Evolutionary conservation across 2,888 invertebrate species (phyloP).

Genomic region (Lutraria lutraria): DNA sequence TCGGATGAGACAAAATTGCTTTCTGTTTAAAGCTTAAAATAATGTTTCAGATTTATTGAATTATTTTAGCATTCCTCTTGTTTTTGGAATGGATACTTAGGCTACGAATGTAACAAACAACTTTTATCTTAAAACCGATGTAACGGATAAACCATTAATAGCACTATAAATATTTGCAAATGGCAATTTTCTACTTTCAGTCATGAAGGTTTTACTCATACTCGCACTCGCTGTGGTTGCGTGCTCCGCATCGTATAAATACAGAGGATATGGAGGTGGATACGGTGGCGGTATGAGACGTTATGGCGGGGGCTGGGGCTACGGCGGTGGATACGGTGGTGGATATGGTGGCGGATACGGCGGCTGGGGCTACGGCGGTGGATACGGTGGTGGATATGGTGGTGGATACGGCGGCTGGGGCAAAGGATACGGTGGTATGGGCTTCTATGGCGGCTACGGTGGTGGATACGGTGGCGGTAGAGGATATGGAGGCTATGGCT

Average conservation of each 20-base stretch:
- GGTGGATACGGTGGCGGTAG: conserved; percentile 25
- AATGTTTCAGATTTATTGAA: no score
- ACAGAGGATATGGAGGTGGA: conserved; percentile 8
- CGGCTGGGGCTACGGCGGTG: background rate
- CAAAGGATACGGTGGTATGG: conserved; percentile 8
- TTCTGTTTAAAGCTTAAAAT: no score
- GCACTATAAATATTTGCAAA: no score
- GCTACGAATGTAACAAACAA: no score
- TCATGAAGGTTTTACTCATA: background rate
- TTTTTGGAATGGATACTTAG: no score
- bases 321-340: conserved; percentile 11
- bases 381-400: conserved; percentile 25
- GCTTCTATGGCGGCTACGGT: background rate
- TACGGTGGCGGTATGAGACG: conserved; percentile 25
- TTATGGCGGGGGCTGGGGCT: conserved; percentile 27
- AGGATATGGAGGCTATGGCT: background rate
- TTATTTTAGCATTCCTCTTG: no score
- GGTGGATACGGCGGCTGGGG: conserved; percentile 31
- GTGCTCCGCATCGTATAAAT: background rate
- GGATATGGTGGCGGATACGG: conserved; percentile 23
- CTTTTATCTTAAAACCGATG: no score
- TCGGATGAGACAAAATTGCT: no score
- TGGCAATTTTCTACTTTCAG: background rate
- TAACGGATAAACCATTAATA: no score
- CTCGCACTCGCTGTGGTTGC: background rate